Evolutionary conservation across 2,797 vertebrate species (phyloP), one percentile per base, ranked within the genome.

Genomic region (Microtus californicus): DNA sequence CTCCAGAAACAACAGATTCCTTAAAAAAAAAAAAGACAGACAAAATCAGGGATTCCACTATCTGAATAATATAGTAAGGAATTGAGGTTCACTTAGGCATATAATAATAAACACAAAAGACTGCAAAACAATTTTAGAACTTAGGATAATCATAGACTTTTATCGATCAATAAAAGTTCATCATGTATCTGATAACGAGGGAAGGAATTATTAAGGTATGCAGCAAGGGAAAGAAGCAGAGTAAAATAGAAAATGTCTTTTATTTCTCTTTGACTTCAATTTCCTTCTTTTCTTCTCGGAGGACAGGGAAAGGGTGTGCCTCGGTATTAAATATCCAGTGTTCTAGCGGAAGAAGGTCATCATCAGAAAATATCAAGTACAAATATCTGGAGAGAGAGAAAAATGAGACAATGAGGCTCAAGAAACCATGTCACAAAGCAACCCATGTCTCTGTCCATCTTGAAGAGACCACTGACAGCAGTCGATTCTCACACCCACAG

Each of bases 281-380:
- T 97, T 98, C 98, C 2, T 96, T 99, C 90, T 98, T 97, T 23
- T 98, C 98, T 90, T 98, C 99, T 97, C 71, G 99, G 96, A 99
- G 99, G 97, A 99, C 37, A 23, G 99, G 99, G 94, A 99, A 98
- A n/a, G 99, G 99, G 97, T 99, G 99, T 29, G 99, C 99, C 98
- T 99, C 99, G 0, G 99, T 99, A 98, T 99, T 99, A 97, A 99
- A 99, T 96, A 99, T 98, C 99, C 99, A 99, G 90, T 99, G 99
- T 67, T 99, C 99, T 11, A 99, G 99, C 6, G 99, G 99, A 89
- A 99, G 99, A 96, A 99, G 99, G 97, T 99, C 99, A 29, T 99
- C 99, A 0, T 99, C 99, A 0, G 99, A 99, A 98, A 99, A 99
- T 90, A 99, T 98, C 97, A 99, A 98, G 98, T 99, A 99, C 92